Evolutionary conservation across 2,888 invertebrate species (phyloP).

Genomic region (Piscicola geometra): DNA sequence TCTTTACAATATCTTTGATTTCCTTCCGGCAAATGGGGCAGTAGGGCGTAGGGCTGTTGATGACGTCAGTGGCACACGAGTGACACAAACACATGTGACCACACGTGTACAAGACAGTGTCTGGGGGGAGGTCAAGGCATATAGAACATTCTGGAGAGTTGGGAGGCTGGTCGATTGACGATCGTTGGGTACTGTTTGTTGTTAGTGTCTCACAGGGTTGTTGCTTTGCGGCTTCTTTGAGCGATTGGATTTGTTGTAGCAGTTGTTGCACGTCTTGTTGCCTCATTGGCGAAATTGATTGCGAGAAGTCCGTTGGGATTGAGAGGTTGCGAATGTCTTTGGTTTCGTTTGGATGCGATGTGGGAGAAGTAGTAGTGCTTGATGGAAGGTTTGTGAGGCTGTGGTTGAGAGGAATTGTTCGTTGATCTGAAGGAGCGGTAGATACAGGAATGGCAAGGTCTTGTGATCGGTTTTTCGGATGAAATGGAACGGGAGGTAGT

Average conservation of each 20-base stretch:
- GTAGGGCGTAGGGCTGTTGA: conserved; percentile 69
- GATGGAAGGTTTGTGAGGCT: too few species aligned
- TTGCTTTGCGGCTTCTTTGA: neutral
- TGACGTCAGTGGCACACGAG: conserved; percentile 68
- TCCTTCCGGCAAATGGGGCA: conserved; percentile 90
- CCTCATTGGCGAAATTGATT: conserved; percentile 2
- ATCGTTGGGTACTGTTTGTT: conserved; percentile 15
- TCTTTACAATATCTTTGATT: conserved; percentile 90
- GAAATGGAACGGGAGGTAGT: conserved; percentile 29
- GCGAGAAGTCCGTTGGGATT: neutral
- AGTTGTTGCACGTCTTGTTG: conserved; percentile 17
- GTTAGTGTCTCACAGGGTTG: neutral
- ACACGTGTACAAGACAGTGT: conserved; percentile 91
- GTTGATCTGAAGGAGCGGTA: too few species aligned
- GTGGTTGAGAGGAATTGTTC: neutral
- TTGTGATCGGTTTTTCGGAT: too few species aligned
- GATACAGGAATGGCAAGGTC: neutral
- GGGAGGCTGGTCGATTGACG: conserved; percentile 33
- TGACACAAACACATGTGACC: conserved; percentile 99
- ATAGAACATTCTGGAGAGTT: conserved; percentile 74
- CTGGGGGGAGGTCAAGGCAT: conserved; percentile 87
- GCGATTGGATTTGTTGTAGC: neutral
- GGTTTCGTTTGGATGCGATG: too few species aligned
- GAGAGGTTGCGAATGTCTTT: neutral
- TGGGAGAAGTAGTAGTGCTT: neutral